Base-by-base conservation (phyloP, 1,140 invertebrate species). In the Drosophila truncata region DNA sequence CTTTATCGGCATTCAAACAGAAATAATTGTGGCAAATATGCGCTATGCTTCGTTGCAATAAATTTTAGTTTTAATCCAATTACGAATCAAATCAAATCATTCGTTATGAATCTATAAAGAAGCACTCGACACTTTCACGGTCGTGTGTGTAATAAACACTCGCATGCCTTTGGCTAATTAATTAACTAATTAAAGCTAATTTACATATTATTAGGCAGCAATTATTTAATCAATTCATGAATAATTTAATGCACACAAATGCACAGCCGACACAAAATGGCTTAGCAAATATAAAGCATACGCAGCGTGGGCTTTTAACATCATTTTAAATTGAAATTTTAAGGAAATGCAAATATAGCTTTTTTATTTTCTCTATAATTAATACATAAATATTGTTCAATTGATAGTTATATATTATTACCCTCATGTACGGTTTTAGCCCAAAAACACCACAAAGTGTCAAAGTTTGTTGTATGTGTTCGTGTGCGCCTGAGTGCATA, bases 181-280 rank as follows among this genome's bases (percentile, higher is more conserved):
- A 70, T 66, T 70, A 83, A 80, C 70, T 82, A 83, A 87, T 86
- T 88, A 87, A 52, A 57, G 52, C 71, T 79, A 72, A 86, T 86
- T 72, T 80, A 72, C 84, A 79, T 80, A 83, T 80, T 76, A 86
- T 83, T 88, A 80, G 71, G 39, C 37, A 71, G 64, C 71, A 83
- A 86, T 86, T 86, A 80, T 87, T 76, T 47, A 86, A 88, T 63
- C 69, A 63, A 72, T 60, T 83, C 54, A 67, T 87, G 65, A 72
- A 82, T 82, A 79, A 70, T 79, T 63, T 46, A 78, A 61, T 59
- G 42, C 73, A 59, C 42, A 50, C 47, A n/a, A 47, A 44, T 55
- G 63, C 71, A 60, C 44, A 27, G 3, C 14, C 62, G 46, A 44
- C 29, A 67, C 37, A 67, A 70, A 74, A 73, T 74, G 57, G 57